These are phyloP conservation scores for Valencia hispanica DNA, from an alignment of 2,797 vertebrate genomes.

Conservation along the genomic window DNA sequence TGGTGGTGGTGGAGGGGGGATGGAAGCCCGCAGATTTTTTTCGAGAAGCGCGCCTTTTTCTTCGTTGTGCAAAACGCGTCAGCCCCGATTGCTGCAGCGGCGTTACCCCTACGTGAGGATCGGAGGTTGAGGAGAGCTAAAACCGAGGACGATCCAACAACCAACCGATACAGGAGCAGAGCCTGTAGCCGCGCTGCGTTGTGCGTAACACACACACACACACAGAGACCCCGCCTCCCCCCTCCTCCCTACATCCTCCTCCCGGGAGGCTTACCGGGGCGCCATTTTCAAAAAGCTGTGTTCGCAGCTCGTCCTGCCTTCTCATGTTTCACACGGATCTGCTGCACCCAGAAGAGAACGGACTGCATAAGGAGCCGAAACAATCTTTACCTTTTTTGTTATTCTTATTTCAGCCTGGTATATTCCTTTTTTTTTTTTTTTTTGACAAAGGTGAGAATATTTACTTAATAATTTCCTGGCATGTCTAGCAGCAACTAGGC, in stretches of 20 bases:
- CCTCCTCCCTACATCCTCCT: constrained; percentile 16
- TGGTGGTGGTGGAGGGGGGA: constrained; percentile 55
- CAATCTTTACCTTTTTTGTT: not conserved
- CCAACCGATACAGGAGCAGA: constrained; percentile 58
- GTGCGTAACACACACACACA: constrained; percentile 49
- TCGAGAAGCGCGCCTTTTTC: constrained; percentile 45
- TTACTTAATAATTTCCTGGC: not conserved
- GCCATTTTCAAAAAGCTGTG: constrained; percentile 79
- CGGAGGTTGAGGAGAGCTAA: constrained; percentile 32
- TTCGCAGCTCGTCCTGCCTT: constrained; percentile 57
- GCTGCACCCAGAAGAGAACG: constrained; percentile 19
- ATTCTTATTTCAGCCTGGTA: not conserved
- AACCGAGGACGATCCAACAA: constrained; percentile 51
- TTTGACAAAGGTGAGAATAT: constrained; percentile 60
- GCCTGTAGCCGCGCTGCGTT: constrained; percentile 46
- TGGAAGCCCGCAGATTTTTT: constrained; percentile 23
- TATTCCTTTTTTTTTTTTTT: not conserved
- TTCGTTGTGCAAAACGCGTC: constrained; percentile 45
- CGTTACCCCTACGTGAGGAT: not conserved
- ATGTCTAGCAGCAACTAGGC: not conserved
- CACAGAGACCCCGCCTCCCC: constrained; percentile 29
- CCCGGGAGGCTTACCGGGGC: constrained; percentile 63
- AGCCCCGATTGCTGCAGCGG: constrained; percentile 22
- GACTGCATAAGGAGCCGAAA: constrained; percentile 10
- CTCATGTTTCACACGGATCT: constrained; percentile 68